Percentiles rank a stretch among this genome's conserved stretches.
Conservation (phyloP, 2,113 vertebrate genomes). For the Phylloscopus trochilus region DNA sequence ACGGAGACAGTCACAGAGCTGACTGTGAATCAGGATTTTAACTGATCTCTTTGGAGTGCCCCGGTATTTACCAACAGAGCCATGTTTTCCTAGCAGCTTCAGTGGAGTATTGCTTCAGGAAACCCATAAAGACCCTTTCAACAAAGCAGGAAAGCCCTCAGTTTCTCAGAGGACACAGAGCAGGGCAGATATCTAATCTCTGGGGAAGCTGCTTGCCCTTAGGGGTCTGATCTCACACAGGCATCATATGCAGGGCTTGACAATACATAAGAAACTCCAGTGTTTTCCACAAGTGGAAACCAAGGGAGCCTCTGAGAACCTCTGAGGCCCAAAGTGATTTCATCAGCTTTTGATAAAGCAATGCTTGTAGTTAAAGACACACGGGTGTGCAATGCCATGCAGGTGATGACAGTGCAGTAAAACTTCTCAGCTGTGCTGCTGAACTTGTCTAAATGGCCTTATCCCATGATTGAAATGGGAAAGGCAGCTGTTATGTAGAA, state of each 20-base stretch:
- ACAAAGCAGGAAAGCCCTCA: background rate
- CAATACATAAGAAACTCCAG: background rate
- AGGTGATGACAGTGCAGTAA: background rate
- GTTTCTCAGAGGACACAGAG: background rate
- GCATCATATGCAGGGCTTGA: background rate
- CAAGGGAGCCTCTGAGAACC: background rate
- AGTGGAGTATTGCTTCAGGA: background rate
- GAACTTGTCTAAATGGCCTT: background rate
- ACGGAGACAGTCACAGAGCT: background rate
- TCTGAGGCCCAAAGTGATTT: background rate
- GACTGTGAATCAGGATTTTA: background rate
- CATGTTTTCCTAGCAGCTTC: background rate
- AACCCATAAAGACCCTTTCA: background rate
- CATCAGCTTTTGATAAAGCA: background rate
- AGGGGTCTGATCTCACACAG: accelerated
- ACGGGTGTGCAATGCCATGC: accelerated
- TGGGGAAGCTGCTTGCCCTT: accelerated
- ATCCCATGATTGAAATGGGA: background rate
- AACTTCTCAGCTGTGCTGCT: background rate
- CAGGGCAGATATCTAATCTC: background rate
- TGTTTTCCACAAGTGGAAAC: background rate
- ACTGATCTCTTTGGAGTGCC: background rate
- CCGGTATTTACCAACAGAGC: background rate
- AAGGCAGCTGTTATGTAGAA: background rate
- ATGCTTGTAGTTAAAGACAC: background rate